Evolutionary conservation across 2,113 vertebrate species (phyloP).

Genomic region (Acanthochromis polyacanthus): DNA sequence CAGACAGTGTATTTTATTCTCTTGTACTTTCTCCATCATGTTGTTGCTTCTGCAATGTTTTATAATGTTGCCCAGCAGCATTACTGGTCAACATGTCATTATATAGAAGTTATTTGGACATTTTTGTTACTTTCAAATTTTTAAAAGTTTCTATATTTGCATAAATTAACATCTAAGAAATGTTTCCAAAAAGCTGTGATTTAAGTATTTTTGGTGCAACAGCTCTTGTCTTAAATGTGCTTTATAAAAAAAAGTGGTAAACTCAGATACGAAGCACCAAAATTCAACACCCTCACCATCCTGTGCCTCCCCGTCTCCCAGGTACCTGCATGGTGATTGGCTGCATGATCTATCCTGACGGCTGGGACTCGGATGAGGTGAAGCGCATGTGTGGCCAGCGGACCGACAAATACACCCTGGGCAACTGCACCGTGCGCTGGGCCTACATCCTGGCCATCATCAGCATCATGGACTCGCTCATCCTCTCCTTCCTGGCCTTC

Average conservation of each 20-base stretch:
- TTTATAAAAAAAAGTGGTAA: too few relatives aligned
- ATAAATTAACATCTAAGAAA: neutral
- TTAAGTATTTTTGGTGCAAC: neutral
- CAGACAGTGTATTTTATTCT: conserved; percentile 10
- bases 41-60: too few relatives aligned
- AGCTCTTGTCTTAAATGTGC: too few relatives aligned
- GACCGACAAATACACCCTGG: conserved; percentile 96
- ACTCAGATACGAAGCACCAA: neutral
- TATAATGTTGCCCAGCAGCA: neutral
- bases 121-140: too few relatives aligned
- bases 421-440: conserved; percentile 98
- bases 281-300: neutral
- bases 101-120: too few relatives aligned
- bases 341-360: conserved; percentile 97
- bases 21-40: neutral
- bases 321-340: conserved; percentile 95
- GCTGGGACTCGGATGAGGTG: conserved; percentile 96
- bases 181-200: neutral
- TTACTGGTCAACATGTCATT: too few relatives aligned
- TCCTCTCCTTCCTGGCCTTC: conserved; percentile 95
- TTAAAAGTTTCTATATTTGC: neutral
- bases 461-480: conserved; percentile 94
- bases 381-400: conserved; percentile 94
- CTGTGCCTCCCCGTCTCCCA: conserved; percentile 52
- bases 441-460: conserved; percentile 99